Percentiles rank a stretch among this genome's conserved stretches.
Evolutionary conservation across 1,140 invertebrate species (phyloP).

Genomic region (Brachionus plicatilis): DNA sequence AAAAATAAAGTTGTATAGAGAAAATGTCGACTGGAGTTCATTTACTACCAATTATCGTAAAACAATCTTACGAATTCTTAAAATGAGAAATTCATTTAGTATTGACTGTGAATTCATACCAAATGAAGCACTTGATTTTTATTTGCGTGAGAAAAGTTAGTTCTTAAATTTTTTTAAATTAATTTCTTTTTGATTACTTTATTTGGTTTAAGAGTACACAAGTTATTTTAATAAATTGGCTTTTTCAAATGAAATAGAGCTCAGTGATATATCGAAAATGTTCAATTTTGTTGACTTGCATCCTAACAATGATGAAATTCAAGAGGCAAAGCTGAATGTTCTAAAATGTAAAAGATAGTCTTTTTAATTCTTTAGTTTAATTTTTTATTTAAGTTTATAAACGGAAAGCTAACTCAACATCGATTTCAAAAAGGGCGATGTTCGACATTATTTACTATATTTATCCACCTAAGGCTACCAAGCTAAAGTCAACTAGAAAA

Average conservation of each 20-base stretch:
- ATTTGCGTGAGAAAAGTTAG: constrained; percentile 31
- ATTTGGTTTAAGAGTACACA: background rate
- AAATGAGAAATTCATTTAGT: background rate
- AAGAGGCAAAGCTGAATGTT: constrained; percentile 16
- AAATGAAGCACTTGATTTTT: constrained; percentile 2
- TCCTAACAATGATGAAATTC: constrained; percentile 8
- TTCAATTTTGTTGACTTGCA: constrained; percentile 28
- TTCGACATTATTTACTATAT: constrained; percentile 52
- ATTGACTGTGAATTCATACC: constrained; percentile 13
- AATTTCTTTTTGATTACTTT: background rate
- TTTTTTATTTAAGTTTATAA: constrained; percentile 43
- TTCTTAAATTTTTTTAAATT: too few species aligned
- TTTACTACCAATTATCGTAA: background rate
- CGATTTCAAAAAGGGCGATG: constrained; percentile 48
- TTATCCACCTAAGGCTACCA: constrained; percentile 49
- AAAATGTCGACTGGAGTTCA: background rate
- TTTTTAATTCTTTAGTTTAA: background rate
- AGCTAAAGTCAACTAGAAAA: constrained; percentile 45
- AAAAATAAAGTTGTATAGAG: background rate
- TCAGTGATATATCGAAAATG: constrained; percentile 2
- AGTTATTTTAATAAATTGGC: constrained; percentile 34
- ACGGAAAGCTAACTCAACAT: constrained; percentile 42
- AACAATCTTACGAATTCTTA: constrained; percentile 23
- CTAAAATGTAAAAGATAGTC: constrained; percentile 7
- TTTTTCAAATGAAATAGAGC: constrained; percentile 28